phyloP scores from a whole-genome alignment of 2,113 vertebrate genomes.

The Casuarius casuarius region DNA sequence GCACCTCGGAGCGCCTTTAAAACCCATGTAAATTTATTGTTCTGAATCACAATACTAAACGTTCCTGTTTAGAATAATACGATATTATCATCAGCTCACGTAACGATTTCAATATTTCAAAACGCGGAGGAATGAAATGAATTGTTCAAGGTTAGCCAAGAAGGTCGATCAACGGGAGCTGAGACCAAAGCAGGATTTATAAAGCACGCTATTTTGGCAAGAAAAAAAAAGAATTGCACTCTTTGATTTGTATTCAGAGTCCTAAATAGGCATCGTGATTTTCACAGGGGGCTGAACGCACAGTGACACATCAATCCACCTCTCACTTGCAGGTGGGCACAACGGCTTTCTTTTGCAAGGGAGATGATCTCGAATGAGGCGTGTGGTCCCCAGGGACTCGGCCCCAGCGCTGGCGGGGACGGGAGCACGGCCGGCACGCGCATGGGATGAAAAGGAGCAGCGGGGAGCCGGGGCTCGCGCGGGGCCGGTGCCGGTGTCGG shows the following conservation, averaged over 20 bases:
- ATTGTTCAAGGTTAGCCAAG: constrained; percentile 45
- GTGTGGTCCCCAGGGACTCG: no score
- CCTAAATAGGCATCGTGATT: not conserved
- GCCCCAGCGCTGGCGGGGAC: no score
- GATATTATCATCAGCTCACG: constrained; percentile 9
- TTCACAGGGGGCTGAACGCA: not conserved
- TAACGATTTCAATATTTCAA: constrained; percentile 13
- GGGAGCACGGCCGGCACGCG: no score
- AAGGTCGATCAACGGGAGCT: not conserved
- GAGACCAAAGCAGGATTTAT: not conserved
- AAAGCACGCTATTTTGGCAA: not conserved
- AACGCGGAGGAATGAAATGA: constrained; percentile 12
- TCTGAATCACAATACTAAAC: constrained; percentile 62
- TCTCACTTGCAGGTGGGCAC: not conserved
- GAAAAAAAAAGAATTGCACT: not conserved
- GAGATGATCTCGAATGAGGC: no score
- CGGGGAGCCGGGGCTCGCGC: not conserved
- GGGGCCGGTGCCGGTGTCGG: constrained; percentile 29
- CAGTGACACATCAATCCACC: no score
- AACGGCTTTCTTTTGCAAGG: no score
- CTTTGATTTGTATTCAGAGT: not conserved
- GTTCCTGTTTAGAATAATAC: constrained; percentile 52
- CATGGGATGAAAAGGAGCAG: constrained; percentile 4
- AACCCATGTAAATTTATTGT: constrained; percentile 62
- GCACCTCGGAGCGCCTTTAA: constrained; percentile 12